Evolutionary conservation across 2,888 invertebrate species (phyloP).

Genomic region (Philhelius pedissequus): DNA sequence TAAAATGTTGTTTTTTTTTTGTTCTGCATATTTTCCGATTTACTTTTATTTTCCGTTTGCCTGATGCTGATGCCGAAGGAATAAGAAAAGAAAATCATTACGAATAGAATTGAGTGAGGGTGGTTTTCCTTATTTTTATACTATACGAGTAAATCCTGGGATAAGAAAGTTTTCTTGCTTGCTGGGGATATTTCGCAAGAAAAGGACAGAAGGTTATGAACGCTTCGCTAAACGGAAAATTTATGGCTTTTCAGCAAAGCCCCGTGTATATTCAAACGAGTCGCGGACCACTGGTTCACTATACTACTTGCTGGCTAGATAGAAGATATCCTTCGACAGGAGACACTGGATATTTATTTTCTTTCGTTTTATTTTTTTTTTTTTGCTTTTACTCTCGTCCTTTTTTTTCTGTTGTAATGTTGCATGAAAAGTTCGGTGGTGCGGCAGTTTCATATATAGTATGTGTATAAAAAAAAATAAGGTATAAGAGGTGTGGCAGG

Average conservation of each 20-base stretch:
- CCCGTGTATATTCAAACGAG: constrained; percentile 31
- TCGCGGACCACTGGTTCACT: constrained; percentile 54
- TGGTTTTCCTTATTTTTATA: neutral
- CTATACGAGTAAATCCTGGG: constrained; percentile 58
- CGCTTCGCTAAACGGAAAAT: constrained; percentile 68
- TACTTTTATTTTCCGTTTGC: constrained; percentile 65
- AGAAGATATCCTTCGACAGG: constrained; percentile 64
- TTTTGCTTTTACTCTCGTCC: neutral
- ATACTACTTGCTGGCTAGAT: constrained; percentile 17
- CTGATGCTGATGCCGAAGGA: constrained; percentile 38
- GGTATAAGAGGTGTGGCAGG: constrained; percentile 41
- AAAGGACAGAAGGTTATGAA: constrained; percentile 69
- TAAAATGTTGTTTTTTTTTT: constrained; percentile 30
- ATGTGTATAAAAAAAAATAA: constrained; percentile 8
- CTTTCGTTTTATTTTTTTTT: constrained; percentile 9
- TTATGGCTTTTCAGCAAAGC: constrained; percentile 68
- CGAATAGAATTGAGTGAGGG: neutral
- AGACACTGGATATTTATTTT: constrained; percentile 67
- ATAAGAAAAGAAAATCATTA: constrained; percentile 41
- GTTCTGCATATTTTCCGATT: constrained; percentile 46
- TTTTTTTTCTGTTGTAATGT: constrained; percentile 16
- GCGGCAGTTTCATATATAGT: constrained; percentile 13
- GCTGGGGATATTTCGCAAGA: constrained; percentile 41
- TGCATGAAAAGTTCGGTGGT: constrained; percentile 28
- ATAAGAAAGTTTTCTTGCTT: constrained; percentile 65